Evolutionary conservation across 2,797 vertebrate genomes (phyloP), one percentile per base, ranked within the genome.

Genomic region (Centropyge bicolor): DNA sequence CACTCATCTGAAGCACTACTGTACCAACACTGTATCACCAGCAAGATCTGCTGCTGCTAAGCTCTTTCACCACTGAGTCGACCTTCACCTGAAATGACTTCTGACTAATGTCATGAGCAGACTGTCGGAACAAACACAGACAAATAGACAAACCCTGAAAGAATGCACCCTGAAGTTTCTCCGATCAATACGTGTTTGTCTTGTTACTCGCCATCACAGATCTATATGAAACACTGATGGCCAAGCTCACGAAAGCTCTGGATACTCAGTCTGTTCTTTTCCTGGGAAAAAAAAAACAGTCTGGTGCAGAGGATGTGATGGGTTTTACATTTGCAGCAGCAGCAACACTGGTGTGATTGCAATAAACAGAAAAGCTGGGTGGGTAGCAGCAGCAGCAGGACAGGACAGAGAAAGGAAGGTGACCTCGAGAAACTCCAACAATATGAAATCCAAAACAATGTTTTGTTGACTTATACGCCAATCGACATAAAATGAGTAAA

Each of bases 41-140:
- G 62, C 4, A 1, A 61, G 66, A 49, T 36, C 54, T 12, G 56
- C 0, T 6, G 13, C 36, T 38, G 8, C 52, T 14, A 49, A 68
- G 40, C 45, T 2, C 27, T 64, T 45, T 10, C 49, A 13, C 6
- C 52, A 36, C 20, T 0, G 9, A 60, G 59, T 60, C 3, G 6
- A 74, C 75, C 78, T 80, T 83, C 81, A 69, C 57, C 68, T 67
- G n/a, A 73, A 68, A 81, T 14, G 2, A 74, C 68, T 60, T 35
- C 36, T 31, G 9, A 46, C 24, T 4, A n/a, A 56, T 5, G 52
- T 54, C 14, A 46, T 14, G 24, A 16, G 31, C 35, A 5, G 24
- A 12, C 24, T 19, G 9, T n/a, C 22, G 14, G 45, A 14, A 41
- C 48, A n/a, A 41, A 65, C 17, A 46, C 36, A 20, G n/a, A 16